Evolutionary conservation across 2,113 vertebrate genomes (phyloP), one percentile per base, ranked within the genome.

Genomic region (Talpa occidentalis): DNA sequence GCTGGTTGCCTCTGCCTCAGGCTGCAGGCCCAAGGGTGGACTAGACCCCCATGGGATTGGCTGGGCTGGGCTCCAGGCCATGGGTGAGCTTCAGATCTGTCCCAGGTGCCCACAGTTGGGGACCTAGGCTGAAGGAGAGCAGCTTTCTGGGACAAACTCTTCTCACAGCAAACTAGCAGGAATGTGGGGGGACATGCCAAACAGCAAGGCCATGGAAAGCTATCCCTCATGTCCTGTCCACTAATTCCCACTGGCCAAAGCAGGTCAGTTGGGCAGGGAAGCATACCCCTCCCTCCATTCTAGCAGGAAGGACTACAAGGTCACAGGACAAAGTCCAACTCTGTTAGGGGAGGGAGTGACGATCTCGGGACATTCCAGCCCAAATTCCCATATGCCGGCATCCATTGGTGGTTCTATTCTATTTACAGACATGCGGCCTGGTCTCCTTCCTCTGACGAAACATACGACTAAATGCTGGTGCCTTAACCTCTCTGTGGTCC

Each of bases 381-480:
- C 10, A 26, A 24, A 80, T 44, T 40, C 62, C 47, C 3, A 42
- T 0, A 5, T 22, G 9, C 10, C 11, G 19, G 9, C 3, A 0
- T 37, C 70, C 47, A 11, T 62, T 19, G 5, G 5, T 64, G n/a
- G 44, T 56, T 22, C 59, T 76, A 10, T 12, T 60, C 30, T 81
- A 12, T 26, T 88, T 56, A 26, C 24, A 88, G 73, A 64, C 37
- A 9, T 5, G 0, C 28, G 92, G 78, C 16, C 6, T 26, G 8
- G 9, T 44, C 56, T 62, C 28, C 1, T 0, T 73, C 70, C 54
- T 40, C 60, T 60, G 35, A 30, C 7, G 10, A 60, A 44, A 56
- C 37, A 24, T 6, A 0, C 6, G 37, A 22, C 35, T 14, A 1
- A 4, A 59, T 19, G 30, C 56, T 37, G 5, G n/a, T 30, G 0